Base-by-base conservation (phyloP, 92 coral and sea anemone species). In the Porites cylindrica region DNA sequence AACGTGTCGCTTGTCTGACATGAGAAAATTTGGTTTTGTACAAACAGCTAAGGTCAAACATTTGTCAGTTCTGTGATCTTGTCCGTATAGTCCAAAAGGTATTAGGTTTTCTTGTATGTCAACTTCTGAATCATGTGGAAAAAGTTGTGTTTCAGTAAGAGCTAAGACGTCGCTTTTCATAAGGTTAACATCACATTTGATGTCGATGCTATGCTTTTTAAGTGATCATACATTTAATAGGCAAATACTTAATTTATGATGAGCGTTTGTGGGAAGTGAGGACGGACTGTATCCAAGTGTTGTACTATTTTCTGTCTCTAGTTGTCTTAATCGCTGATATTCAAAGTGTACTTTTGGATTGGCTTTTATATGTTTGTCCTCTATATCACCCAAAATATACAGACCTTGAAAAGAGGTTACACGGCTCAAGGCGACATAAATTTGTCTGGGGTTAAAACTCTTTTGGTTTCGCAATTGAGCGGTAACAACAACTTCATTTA, bases 391-490 rank as follows among this genome's bases (percentile, higher is more conserved):
- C 7, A 92, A 50, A 21, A 81, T 80, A 59, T 87, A 75, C 21
- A 94, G 24, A 4, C 95, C 95, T 12, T 83, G 23, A 11, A 94
- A 70, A 10, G 93, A 79, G 1, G 79, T 88, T 58, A 95, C 86
- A 16, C 92, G 77, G 64, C 94, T 92, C 51, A 94, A 62, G 9
- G 95, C 98, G 56, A 94, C 95, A 94, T 89, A 92, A 4, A 86
- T 70, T 52, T 94, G 91, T 3, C 94, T 93, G 79, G 71, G 83
- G 68, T 94, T 94, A 51, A 94, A 94, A 67, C 54, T 7, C 20
- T 50, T 91, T 79, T 94, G 97, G 51, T 75, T 91, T 14, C 29
- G 18, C 78, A 93, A 72, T 9, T 85, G 88, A 69, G 82, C 72
- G 75, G 91, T 91, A 47, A 91, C 52, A 47, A 93, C 94, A 85